phyloP scores from a whole-genome alignment of 2,888 invertebrate genomes.

The Gandaritis pyraliata region DNA sequence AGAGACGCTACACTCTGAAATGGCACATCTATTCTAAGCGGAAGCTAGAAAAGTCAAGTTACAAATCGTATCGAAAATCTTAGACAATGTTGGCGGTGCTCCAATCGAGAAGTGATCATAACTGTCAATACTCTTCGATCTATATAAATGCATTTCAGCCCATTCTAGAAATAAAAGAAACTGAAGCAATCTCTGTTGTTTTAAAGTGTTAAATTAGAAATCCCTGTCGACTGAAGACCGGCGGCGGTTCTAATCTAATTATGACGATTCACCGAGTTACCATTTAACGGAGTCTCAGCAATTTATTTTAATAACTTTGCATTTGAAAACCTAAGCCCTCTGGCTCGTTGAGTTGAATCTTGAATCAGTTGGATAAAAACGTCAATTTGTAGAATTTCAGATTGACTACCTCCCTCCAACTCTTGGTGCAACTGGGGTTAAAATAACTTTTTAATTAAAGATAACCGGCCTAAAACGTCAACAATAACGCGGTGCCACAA shows the following conservation, averaged over 20 bases:
- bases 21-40: slow-evolving; percentile 80
- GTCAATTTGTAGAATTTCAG: slow-evolving; percentile 4
- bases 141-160: slow-evolving; percentile 73
- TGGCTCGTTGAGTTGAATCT: slow-evolving; percentile 3
- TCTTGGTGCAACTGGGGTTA: slow-evolving; percentile 23
- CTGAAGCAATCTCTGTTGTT: slow-evolving; percentile 44
- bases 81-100: slow-evolving; percentile 76
- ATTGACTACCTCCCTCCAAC: not conserved
- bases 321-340: slow-evolving; percentile 61
- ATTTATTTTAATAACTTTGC: slow-evolving; percentile 78
- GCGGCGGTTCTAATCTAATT: slow-evolving; percentile 71
- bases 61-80: slow-evolving; percentile 80
- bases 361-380: slow-evolving; percentile 10
- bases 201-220: slow-evolving; percentile 46
- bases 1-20: slow-evolving; percentile 72
- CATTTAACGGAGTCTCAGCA: slow-evolving; percentile 68
- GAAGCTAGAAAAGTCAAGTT: slow-evolving; percentile 75
- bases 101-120: slow-evolving; percentile 83
- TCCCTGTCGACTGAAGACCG: slow-evolving; percentile 54
- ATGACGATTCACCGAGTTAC: slow-evolving; percentile 73
- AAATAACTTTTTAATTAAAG: slow-evolving; percentile 81
- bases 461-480: slow-evolving; percentile 76
- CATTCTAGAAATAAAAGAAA: slow-evolving; percentile 53
- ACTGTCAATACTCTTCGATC: slow-evolving; percentile 82
- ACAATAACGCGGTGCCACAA: slow-evolving; percentile 72